Base-by-base conservation (phyloP, 2,113 vertebrate genomes). In the Recurvirostra avosetta region DNA sequence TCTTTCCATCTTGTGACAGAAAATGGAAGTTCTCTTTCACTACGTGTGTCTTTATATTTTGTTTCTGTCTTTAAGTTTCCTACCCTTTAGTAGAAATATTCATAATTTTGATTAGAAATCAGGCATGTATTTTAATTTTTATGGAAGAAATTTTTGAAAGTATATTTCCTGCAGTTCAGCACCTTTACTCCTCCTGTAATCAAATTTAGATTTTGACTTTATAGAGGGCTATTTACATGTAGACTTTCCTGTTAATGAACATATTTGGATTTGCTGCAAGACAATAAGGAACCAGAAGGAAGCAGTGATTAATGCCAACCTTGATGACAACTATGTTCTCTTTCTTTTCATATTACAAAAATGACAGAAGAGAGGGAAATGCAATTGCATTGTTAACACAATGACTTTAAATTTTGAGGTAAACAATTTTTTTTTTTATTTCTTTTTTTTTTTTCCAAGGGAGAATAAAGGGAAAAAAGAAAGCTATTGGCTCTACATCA, bases 351-450 rank as follows among this genome's bases (percentile, higher is more conserved):
- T 55, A 40, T 63, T 50, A 68, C 62, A 80, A 83, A 86, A 43
- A 19, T 2, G 6, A 34, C n/a, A 65, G 29, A 38, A 76, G 19
- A 75, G 50, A 65, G 38, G 22, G 38, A 86, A 88, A 30, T 0
- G 0, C 18, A 53, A 47, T 13, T 59, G 21, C 5, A n/a, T 5
- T 74, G n/a, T 56, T 86, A 74, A 26, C 1, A 5, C 12, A n/a
- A 7, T n/a, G 11, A 47, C 18, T 68, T 58, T 49, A 61, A 70
- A 75, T 53, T 63, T 58, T 3, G 27, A 1, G 3, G 29, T 47
- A 80, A 76, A 7, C 25, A 12, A 9, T 59, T 1, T 34, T 68
- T 34, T 34, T 50, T 72, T 65, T 13, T 1, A 12, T 12, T 45
- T 41, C 23, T 41, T 41, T 45, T 41, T 3, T 19, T 19, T 20